phyloP scores from a whole-genome alignment of 2,113 vertebrate genomes.

The Passer domesticus region DNA sequence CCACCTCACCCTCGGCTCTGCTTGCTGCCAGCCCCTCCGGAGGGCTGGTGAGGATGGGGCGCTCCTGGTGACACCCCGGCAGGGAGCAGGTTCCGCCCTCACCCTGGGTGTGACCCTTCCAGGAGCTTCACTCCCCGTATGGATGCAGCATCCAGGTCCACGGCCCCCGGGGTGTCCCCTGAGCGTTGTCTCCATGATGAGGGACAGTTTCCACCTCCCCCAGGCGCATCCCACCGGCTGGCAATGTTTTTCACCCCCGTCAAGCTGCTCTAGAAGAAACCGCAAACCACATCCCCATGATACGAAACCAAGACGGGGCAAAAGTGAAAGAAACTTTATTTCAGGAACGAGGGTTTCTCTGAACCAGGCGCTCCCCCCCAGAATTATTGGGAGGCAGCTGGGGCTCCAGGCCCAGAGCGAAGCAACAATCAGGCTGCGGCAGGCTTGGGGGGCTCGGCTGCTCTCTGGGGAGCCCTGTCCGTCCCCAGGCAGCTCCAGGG shows the following conservation, averaged over 20 bases:
- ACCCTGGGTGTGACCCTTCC: background rate
- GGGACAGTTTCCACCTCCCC: background rate
- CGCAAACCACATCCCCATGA: background rate
- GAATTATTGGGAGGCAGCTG: background rate
- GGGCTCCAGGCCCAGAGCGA: background rate
- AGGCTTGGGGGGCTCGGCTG: background rate
- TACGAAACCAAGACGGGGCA: rapidly evolving
- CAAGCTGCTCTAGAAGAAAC: background rate
- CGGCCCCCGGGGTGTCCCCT: rapidly evolving
- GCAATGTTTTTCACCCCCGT: rapidly evolving
- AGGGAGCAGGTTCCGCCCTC: rapidly evolving
- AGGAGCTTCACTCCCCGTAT: rapidly evolving
- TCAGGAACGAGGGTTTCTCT: rapidly evolving
- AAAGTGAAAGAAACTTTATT: constrained; percentile 4
- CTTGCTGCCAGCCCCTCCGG: background rate
- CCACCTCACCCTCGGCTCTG: background rate
- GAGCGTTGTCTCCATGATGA: rapidly evolving
- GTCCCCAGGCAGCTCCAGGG: background rate
- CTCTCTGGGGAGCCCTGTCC: background rate
- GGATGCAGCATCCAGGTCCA: rapidly evolving
- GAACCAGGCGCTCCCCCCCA: rapidly evolving
- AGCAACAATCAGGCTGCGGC: background rate
- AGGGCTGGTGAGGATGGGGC: rapidly evolving
- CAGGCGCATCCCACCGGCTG: rapidly evolving
- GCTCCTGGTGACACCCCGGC: background rate